These are phyloP conservation scores for Macrochelys suwanniensis DNA, from an alignment of 2,797 vertebrate species.

Conservation along the genomic window DNA sequence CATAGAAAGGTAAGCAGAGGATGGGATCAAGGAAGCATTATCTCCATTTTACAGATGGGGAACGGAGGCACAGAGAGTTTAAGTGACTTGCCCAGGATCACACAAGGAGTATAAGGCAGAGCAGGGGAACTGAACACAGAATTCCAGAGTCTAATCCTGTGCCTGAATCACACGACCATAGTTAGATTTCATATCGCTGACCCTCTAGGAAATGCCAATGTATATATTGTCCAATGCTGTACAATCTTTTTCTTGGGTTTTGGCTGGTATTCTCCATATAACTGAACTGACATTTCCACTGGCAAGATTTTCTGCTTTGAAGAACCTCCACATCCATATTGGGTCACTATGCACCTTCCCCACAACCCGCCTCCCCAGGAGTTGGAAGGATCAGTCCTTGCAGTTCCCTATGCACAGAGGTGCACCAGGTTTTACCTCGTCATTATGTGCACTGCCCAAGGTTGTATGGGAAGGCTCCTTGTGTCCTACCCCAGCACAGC, in stretches of 20 bases:
- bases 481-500: neutral
- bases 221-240: neutral
- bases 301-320: neutral
- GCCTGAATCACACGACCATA: neutral
- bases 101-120: neutral
- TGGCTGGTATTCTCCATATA: neutral
- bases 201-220: neutral
- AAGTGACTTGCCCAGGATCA: neutral
- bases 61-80: neutral
- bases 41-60: neutral
- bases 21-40: neutral
- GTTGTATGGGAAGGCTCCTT: neutral
- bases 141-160: neutral
- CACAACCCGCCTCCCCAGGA: neutral
- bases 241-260: neutral
- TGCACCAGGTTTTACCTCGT: neutral
- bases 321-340: neutral
- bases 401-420: neutral
- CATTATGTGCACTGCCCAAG: neutral
- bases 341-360: neutral
- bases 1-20: neutral
- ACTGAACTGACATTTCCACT: neutral
- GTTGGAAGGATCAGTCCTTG: neutral
- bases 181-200: neutral
- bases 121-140: neutral